Evolutionary conservation across 2,888 invertebrate genomes (phyloP), one percentile per base, ranked within the genome.

Genomic region (Scaptodrosophila latifasciaeformis): DNA sequence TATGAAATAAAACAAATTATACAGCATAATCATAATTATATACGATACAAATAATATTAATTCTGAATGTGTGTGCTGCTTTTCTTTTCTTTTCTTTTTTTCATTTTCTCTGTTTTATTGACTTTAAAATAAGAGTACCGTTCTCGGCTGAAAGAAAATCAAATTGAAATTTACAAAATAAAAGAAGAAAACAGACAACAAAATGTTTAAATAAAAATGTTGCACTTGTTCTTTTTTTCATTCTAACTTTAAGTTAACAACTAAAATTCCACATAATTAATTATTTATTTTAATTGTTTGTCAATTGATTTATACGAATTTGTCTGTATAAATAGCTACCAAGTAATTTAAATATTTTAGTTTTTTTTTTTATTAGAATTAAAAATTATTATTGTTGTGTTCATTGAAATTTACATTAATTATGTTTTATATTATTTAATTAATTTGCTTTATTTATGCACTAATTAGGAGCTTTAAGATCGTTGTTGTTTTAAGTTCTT

Each of bases 401-500:
- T 47, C 49, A 43, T 54, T 59, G 43, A 52, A 2, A 46, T 54
- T 46, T 53, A 44, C n/a, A n/a, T n/a, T n/a, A n/a, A n/a, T n/a
- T n/a, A n/a, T n/a, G n/a, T n/a, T n/a, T n/a, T 55, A 54, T 58
- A 40, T 61, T 49, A 48, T 58, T 47, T 35, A 49, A 59, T 52
- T 58, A 48, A 5, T 35, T 17, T 35, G 1, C 9, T 64, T 76
- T 58, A 58, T 65, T 67, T 77, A 81, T 70, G 65, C 67, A 63
- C 77, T 81, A 79, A 72, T 67, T 79, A 78, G 81, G 78, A 81
- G 78, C 81, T 78, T 80, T 62, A 74, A 78, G 81, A 78, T 78
- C 78, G 78, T 79, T 79, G 78, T 78, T 81, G 76, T 74, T 74
- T 72, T 72, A 61, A 49, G 68, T 40, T 66, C 72, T 79, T 72